Conservation (phyloP, 2,888 invertebrate species). For the Hypena proboscidalis region DNA sequence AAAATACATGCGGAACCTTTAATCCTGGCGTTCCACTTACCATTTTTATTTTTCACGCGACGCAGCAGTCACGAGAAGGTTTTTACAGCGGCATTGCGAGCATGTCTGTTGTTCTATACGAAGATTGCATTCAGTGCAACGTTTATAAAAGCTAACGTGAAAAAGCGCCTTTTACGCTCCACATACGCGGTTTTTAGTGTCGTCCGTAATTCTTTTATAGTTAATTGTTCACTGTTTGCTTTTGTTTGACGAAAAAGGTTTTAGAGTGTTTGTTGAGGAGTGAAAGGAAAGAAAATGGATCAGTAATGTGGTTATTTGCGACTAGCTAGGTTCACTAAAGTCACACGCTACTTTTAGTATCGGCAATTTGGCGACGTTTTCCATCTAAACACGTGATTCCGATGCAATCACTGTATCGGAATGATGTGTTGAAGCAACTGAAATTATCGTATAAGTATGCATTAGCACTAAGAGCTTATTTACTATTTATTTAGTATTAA, state of each 20-base stretch:
- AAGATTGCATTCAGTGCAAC: conserved; percentile 60
- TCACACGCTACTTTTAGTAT: no score
- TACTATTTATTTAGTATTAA: no score
- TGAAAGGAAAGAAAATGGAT: conserved; percentile 1
- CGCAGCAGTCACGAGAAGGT: conserved; percentile 40
- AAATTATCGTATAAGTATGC: no score
- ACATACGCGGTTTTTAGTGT: conserved; percentile 30
- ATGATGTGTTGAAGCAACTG: no score
- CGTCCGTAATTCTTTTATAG: conserved; percentile 19
- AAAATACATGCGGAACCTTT: conserved; percentile 29
- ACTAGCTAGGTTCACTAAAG: no score
- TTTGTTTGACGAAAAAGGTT: conserved; percentile 1
- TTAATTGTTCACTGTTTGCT: conserved; percentile 28
- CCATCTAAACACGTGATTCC: no score
- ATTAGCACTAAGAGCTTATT: no score
- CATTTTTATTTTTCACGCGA: conserved; percentile 41
- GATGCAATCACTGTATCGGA: no score
- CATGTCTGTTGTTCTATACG: conserved; percentile 51
- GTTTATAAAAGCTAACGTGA: conserved; percentile 56
- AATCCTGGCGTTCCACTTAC: conserved; percentile 16
- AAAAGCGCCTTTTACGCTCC: conserved; percentile 51
- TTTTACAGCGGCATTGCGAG: conserved; percentile 50
- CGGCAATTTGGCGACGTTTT: no score
- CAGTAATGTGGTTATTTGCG: no score
- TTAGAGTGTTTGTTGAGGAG: conserved; percentile 6